Percentiles rank a stretch among this genome's conserved stretches.
These are phyloP conservation scores for Adelphocoris suturalis DNA, from an alignment of 2,888 invertebrate species.

Conservation along the genomic window DNA sequence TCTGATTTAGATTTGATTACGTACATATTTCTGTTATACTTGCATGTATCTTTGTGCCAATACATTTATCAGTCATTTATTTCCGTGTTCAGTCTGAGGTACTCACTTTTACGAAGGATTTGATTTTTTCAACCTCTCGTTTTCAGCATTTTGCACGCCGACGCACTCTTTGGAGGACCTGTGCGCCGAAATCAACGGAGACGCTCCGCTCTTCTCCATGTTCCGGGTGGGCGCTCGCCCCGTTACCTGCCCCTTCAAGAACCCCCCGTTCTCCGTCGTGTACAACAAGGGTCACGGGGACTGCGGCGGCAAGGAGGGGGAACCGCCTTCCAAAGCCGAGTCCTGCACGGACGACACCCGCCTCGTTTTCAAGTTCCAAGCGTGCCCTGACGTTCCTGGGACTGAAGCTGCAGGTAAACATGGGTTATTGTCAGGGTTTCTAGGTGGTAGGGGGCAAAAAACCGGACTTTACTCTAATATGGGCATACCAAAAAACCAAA, in stretches of 20 bases:
- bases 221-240: conserved; percentile 87
- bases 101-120: no score
- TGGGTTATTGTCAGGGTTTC: neutral
- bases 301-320: conserved; percentile 80
- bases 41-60: no score
- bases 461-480: no score
- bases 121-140: no score
- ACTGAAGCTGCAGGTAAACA: conserved; percentile 87
- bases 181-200: conserved; percentile 86
- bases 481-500: no score
- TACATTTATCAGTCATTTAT: no score
- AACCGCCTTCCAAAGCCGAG: conserved; percentile 88
- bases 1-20: no score
- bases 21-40: no score
- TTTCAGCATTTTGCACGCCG: conserved; percentile 83
- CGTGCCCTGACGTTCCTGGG: conserved; percentile 88
- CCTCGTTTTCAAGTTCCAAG: conserved; percentile 89
- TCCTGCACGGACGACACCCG: conserved; percentile 91
- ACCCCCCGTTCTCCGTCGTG: conserved; percentile 89
- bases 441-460: no score
- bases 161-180: conserved; percentile 80
- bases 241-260: conserved; percentile 88
- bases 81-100: no score
- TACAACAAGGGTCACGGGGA: conserved; percentile 88
- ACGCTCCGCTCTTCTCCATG: conserved; percentile 87